Base-by-base conservation (phyloP, 2,797 vertebrate genomes). In the Amphiprion clarkii region DNA sequence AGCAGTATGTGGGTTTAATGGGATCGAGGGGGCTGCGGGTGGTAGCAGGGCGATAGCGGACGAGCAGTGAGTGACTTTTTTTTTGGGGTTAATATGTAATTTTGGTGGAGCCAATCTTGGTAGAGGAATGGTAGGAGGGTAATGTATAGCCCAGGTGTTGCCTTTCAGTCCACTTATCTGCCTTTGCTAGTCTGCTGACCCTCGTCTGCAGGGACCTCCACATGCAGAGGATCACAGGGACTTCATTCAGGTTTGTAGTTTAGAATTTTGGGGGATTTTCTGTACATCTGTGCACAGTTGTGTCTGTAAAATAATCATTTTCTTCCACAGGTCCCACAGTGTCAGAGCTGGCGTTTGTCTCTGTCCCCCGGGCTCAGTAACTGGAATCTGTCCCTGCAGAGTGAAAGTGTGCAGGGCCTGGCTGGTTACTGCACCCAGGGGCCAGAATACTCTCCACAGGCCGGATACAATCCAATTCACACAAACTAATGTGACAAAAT, bases 341-440 rank as follows among this genome's bases (percentile, higher is more conserved):
- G 14, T 66, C 78, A 53, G 62, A 39, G 63, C 5, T 21, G 13
- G 19, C 1, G 17, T 27, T 44, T 19, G 17, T 70, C 67, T 87
- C 88, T 88, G 93, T 73, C 81, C 65, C 81, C 87, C 55, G n/a
- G 89, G 90, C 57, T 94, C 94, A 94, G 93, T 94, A 94, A 95
- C 94, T 94, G 90, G 94, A 93, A 95, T 94, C 93, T 95, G 94
- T 94, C 92, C 93, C 94, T 95, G 93, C 88, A 76, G 82, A 82
- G 29, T 86, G 51, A 83, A 86, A 79, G 57, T 54, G 75, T 80
- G 92, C 93, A 94, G 94, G 94, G 93, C 64, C 92, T 60, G 80
- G 54, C 90, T 91, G 89, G 93, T 95, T 94, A 93, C 93, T 94
- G 92, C 69, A 64, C 94, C 88, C 72, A 80, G 90, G 91, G 89